phyloP scores from a whole-genome alignment of 2,888 invertebrate species.

The Andrena flavipes region DNA sequence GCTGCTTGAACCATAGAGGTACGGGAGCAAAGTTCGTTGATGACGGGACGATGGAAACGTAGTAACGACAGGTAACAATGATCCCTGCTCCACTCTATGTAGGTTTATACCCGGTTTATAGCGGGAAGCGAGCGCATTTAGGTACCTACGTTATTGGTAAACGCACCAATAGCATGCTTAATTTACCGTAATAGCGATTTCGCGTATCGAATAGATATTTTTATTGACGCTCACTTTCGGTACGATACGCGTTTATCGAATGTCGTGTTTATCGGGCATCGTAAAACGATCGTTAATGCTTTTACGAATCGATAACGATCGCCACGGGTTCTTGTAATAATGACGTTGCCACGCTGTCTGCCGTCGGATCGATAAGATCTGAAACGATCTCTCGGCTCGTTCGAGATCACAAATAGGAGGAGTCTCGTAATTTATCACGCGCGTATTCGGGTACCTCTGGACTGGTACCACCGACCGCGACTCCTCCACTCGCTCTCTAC shows the following conservation, averaged over 20 bases:
- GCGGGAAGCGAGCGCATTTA: not conserved
- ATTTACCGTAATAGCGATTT: slow-evolving; percentile 50
- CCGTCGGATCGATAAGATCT: slow-evolving; percentile 64
- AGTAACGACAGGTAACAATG: not conserved
- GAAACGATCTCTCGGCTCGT: slow-evolving; percentile 52
- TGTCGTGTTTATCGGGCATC: slow-evolving; percentile 55
- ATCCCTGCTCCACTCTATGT: no score
- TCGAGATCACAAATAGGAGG: slow-evolving; percentile 54
- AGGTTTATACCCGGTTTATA: no score
- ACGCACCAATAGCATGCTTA: slow-evolving; percentile 19
- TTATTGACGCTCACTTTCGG: slow-evolving; percentile 59
- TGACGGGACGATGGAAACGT: not conserved
- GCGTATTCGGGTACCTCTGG: slow-evolving; percentile 14
- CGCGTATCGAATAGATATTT: slow-evolving; percentile 56
- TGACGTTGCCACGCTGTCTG: slow-evolving; percentile 62
- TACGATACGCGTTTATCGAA: slow-evolving; percentile 45
- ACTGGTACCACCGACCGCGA: not conserved
- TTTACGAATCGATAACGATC: slow-evolving; percentile 70
- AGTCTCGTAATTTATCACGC: slow-evolving; percentile 32
- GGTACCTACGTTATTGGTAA: not conserved
- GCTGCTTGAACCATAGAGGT: not conserved
- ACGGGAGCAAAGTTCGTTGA: not conserved
- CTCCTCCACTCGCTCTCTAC: slow-evolving; percentile 20
- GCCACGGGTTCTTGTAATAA: slow-evolving; percentile 60
- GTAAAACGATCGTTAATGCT: slow-evolving; percentile 67